Base-by-base conservation (phyloP, 2,888 invertebrate genomes). In the Cosmorhoe ocellata region DNA sequence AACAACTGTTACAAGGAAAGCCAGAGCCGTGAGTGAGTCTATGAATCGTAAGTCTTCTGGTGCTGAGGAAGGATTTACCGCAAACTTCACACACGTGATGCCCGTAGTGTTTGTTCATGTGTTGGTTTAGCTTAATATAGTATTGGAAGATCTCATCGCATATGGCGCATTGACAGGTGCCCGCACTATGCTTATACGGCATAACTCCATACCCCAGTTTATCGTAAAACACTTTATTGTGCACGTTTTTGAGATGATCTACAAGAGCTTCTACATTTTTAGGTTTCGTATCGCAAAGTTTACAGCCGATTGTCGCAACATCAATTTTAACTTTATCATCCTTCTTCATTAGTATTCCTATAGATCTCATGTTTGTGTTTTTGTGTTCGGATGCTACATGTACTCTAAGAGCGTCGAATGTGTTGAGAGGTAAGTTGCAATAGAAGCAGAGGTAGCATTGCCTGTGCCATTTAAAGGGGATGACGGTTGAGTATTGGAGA, bases 291-390 rank as follows among this genome's bases (percentile, higher is more conserved):
- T 68, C 57, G 39, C 89, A 90, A 10, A 76, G 44, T 0, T 63
- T 66, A 55, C 89, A 90, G 10, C 56, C 40, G 0, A 80, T 51
- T 0, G 49, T 30, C 0, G 81, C 68, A 0, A 87, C 75, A 43
- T 89, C 88, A 36, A 89, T 76, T 80, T 90, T 90, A 1, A 87
- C 84, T 61, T 81, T 84, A 41, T 86, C 87, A 32, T 86, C 87
- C 12, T 85, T 68, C 46, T 80, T 76, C 2, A 88, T 50, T 26
- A 82, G 84, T 0, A 69, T 68, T 1, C 88, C 86, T 0, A 88
- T 85, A 0, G 84, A 67, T 71, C 79, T 79, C 0, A 83, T 59
- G 32, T 75, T 85, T 0, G 79, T 65, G 11, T 65, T 71, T 22
- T 61, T 59, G 46, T 90, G 89, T 9, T 79, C 73, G 1, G 59